Evolutionary conservation across 2,797 vertebrate species (phyloP).

Genomic region (Labeo calbasu): DNA sequence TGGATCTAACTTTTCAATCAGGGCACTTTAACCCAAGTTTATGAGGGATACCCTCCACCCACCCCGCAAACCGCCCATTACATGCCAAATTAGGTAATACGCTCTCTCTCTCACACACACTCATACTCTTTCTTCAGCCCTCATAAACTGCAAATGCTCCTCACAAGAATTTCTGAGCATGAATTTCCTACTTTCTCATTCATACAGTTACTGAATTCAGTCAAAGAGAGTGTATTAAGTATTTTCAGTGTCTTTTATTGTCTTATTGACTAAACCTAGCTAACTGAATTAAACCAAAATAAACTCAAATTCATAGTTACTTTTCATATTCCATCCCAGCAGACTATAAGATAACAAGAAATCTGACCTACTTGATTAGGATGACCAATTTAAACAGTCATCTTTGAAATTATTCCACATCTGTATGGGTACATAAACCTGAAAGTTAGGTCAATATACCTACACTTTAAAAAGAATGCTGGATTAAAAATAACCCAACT

Average conservation of each 20-base stretch:
- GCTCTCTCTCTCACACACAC: not conserved
- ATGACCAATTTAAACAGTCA: no score
- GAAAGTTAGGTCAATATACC: not conserved
- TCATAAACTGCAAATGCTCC: not conserved
- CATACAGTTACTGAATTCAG: not conserved
- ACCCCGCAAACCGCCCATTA: slow-evolving; percentile 43
- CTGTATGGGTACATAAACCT: not conserved
- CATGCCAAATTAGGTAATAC: slow-evolving; percentile 37
- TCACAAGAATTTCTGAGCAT: not conserved
- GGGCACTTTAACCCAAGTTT: slow-evolving; percentile 4
- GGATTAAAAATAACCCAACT: no score
- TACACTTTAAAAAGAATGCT: no score
- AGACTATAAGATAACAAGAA: not conserved
- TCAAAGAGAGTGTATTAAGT: not conserved
- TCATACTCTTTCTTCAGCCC: not conserved
- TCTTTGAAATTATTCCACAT: not conserved
- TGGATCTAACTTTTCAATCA: slow-evolving; percentile 26
- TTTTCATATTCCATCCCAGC: not conserved
- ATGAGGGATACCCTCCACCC: slow-evolving; percentile 25
- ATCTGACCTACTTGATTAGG: no score
- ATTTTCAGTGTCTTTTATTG: not conserved
- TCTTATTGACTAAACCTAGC: not conserved
- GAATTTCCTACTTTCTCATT: not conserved
- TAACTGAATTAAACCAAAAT: not conserved
- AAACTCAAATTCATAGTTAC: not conserved